Conservation (phyloP, 1,140 invertebrate genomes). For the Ctenoplectra terminalis region DNA sequence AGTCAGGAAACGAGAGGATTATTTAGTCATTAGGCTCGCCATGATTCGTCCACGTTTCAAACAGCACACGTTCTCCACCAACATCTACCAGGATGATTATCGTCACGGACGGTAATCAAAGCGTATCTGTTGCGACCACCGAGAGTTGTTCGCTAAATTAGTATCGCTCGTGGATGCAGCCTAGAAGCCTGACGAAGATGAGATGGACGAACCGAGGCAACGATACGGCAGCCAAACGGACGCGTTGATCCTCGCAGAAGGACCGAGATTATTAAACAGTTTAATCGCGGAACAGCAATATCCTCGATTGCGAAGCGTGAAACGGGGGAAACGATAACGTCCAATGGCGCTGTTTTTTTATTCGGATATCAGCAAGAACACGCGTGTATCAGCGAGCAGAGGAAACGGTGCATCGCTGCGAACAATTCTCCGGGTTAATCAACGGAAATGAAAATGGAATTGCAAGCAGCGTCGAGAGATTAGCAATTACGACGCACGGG, state of each 20-base stretch:
- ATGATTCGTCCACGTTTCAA: background rate
- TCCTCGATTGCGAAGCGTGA: too few relatives aligned
- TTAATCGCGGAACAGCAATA: background rate
- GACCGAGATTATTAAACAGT: too few relatives aligned
- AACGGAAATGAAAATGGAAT: conserved; percentile 34
- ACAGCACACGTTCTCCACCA: background rate
- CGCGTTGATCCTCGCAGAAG: background rate
- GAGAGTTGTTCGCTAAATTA: conserved; percentile 3
- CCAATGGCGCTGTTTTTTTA: background rate
- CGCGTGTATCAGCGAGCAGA: background rate
- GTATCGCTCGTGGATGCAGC: background rate
- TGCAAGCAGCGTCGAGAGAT: conserved; percentile 13
- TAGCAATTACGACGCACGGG: conserved; percentile 11
- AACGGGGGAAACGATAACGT: background rate
- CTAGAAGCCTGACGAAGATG: background rate
- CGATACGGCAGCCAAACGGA: too few relatives aligned
- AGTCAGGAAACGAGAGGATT: background rate
- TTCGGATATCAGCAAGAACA: background rate
- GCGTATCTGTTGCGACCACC: background rate
- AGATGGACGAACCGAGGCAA: background rate
- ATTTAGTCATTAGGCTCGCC: background rate
- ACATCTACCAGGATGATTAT: background rate
- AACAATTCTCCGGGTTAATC: conserved; percentile 27
- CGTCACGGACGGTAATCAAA: background rate
- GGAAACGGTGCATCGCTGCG: background rate